A percentile compares a stretch with the other conserved stretches of the same genome.
These are phyloP conservation scores for Lasioglossum zephyrum DNA, from an alignment of 2,888 invertebrate genomes.

Conservation along the genomic window DNA sequence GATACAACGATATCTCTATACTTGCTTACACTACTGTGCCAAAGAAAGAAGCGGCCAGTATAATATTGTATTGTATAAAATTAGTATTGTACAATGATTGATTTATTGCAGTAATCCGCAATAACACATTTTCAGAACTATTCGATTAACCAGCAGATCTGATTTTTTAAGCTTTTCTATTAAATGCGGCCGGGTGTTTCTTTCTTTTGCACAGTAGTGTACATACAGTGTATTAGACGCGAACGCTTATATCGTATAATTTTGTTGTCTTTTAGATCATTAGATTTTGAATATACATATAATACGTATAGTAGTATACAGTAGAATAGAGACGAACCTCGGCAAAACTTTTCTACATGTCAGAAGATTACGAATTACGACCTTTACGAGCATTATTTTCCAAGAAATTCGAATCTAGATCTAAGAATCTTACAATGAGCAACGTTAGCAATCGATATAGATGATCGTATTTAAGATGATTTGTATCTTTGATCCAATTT, in stretches of 20 bases:
- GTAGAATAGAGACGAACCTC: neutral
- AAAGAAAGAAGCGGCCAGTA: too few species aligned
- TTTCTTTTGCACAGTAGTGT: too few species aligned
- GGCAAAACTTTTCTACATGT: neutral
- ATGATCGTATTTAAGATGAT: neutral
- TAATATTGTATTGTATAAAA: too few species aligned
- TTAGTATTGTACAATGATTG: too few species aligned
- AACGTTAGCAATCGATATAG: neutral
- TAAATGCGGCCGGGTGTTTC: too few species aligned
- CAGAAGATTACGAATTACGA: neutral
- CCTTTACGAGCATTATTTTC: neutral
- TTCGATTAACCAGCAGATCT: too few species aligned
- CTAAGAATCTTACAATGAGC: neutral
- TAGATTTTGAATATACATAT: neutral
- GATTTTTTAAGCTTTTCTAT: too few species aligned
- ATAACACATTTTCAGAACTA: too few species aligned
- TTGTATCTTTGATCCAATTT: neutral
- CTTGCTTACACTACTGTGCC: neutral
- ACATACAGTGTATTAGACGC: neutral
- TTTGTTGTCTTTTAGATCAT: neutral
- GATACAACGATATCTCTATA: neutral
- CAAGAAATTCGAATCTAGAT: neutral
- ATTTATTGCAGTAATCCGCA: too few species aligned
- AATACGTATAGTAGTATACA: neutral
- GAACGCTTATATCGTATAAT: slow-evolving; percentile 3